These are phyloP conservation scores for Crenichthys baileyi DNA, from an alignment of 2,797 vertebrate genomes.

Conservation along the genomic window DNA sequence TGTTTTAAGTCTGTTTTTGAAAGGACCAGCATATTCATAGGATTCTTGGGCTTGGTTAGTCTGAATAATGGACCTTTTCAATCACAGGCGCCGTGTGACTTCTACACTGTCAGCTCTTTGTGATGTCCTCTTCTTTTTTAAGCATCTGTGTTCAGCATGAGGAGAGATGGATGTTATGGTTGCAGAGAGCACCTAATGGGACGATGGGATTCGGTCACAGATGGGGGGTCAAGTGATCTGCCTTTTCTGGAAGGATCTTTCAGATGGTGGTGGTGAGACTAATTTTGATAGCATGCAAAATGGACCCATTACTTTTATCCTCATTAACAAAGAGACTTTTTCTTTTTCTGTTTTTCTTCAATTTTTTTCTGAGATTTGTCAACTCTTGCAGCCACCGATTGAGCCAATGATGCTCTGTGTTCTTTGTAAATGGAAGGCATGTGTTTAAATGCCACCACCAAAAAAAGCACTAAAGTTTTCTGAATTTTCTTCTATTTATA, in stretches of 20 bases:
- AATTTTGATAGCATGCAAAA: constrained; percentile 81
- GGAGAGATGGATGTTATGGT: constrained; percentile 69
- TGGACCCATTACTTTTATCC: constrained; percentile 80
- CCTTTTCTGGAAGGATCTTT: constrained; percentile 70
- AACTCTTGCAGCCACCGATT: constrained; percentile 57
- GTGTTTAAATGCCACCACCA: constrained; percentile 34
- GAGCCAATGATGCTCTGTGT: constrained; percentile 58
- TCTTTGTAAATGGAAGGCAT: constrained; percentile 46
- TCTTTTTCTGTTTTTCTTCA: constrained; percentile 60
- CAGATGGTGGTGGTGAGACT: constrained; percentile 77
- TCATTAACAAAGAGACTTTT: constrained; percentile 80
- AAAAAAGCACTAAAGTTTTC: constrained; percentile 8
- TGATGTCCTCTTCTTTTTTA: constrained; percentile 66
- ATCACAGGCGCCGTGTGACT: constrained; percentile 67
- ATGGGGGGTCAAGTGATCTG: constrained; percentile 77
- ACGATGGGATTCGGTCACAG: constrained; percentile 69
- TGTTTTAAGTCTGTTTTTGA: constrained; percentile 35
- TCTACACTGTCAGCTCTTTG: constrained; percentile 69
- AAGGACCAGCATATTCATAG: constrained; percentile 36
- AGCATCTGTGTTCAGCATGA: constrained; percentile 66
- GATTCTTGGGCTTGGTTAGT: constrained; percentile 34
- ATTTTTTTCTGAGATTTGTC: constrained; percentile 42
- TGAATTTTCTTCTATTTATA: background rate
- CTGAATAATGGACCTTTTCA: constrained; percentile 73
- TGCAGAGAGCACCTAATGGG: constrained; percentile 66